phyloP scores from a whole-genome alignment of 2,888 invertebrate species.

The Pemphredon lugubris region DNA sequence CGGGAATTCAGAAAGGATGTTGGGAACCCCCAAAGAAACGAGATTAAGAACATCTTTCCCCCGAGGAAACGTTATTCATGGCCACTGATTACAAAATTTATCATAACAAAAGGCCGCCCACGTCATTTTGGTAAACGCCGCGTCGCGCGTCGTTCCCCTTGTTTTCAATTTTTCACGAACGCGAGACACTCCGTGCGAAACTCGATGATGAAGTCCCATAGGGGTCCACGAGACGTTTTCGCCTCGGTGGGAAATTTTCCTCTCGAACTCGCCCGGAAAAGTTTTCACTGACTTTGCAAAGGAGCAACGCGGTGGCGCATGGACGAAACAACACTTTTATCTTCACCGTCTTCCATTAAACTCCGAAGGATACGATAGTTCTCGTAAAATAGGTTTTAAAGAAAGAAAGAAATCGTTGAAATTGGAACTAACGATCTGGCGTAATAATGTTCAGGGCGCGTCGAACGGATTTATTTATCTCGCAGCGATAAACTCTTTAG shows the following conservation, averaged over 20 bases:
- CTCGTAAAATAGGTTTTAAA: too few species aligned
- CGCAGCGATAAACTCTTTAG: too few species aligned
- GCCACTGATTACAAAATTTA: constrained; percentile 27
- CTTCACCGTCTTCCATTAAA: neutral
- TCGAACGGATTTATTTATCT: too few species aligned
- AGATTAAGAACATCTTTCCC: constrained; percentile 2
- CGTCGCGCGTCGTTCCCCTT: constrained; percentile 13
- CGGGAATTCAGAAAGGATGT: neutral
- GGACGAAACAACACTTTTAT: constrained; percentile 6
- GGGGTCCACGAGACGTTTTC: constrained; percentile 11
- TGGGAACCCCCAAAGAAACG: neutral
- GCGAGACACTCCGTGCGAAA: constrained; percentile 22
- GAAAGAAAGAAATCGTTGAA: too few species aligned
- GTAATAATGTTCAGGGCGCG: too few species aligned
- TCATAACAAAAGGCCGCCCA: constrained; percentile 17
- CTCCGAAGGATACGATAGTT: too few species aligned
- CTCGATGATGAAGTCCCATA: constrained; percentile 44
- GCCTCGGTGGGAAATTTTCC: constrained; percentile 34
- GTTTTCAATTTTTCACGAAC: constrained; percentile 27
- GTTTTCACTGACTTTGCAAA: constrained; percentile 16
- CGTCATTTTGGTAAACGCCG: neutral
- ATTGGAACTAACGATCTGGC: too few species aligned
- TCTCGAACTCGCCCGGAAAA: constrained; percentile 26
- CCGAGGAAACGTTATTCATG: neutral
- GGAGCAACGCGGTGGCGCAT: neutral